Evolutionary conservation across 2,797 vertebrate genomes (phyloP), one percentile per base, ranked within the genome.

Genomic region (Sardinella longiceps): DNA sequence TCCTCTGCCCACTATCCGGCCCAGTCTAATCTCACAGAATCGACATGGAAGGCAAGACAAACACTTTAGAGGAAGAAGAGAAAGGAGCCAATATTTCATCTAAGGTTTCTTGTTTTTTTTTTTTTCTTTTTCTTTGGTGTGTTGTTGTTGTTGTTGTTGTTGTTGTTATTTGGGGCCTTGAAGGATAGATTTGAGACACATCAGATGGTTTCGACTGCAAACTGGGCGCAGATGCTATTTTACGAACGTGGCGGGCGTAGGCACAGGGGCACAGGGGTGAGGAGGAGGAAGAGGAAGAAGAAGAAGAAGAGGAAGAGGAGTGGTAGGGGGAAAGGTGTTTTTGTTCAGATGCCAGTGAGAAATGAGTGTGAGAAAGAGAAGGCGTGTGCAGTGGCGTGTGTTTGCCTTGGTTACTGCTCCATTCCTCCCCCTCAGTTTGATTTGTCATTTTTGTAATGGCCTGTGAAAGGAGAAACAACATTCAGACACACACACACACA

Each of bases 11-110:
- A 20, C 51, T 15, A 56, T 43, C 30, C 45, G 2, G 23, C n/a
- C 18, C 80, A 81, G 80, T 83, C 83, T 81, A 83, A 86, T 88
- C 70, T 83, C 81, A 51, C 48, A 58, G 70, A 88, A 77, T 66
- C 45, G 80, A 83, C 28, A 51, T 70, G 39, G 51, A 43, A 58
- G 53, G 18, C 30, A 25, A 56, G n/a, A 43, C 60, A 83, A 66
- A 83, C 82, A 74, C 63, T 45, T 77, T 53, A 45, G 25, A 12
- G 56, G 33, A 77, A 20, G 37, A 28, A 51, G 43, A 37, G 43
- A 37, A 53, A 5, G 53, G 10, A 53, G 84, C 20, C 1, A 28
- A 70, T n/a, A 70, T 83, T 46, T 37, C 28, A 30, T 74, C 58
- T 48, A 70, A n/a, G 46, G 83, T 7, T 37, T 45, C 1, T 15